Percentiles rank a stretch among this genome's conserved stretches.
Evolutionary conservation across 2,797 vertebrate species (phyloP).

Genomic region (Leucoraja ocellata): DNA sequence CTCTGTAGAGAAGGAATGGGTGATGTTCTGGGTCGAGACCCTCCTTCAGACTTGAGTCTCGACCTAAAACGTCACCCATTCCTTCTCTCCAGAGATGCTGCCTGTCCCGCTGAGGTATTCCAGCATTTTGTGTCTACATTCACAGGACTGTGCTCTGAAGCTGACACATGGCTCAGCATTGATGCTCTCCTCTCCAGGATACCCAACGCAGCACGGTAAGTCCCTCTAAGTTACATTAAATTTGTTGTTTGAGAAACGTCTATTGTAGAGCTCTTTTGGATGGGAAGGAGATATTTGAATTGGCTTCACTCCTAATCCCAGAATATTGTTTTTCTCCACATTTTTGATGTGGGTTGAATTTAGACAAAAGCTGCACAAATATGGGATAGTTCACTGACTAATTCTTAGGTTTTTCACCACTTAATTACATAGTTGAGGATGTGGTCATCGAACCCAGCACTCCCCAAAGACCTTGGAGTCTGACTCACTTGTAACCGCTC

Average conservation of each 20-base stretch:
- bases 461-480: background rate
- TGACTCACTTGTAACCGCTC: background rate
- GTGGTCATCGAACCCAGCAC: background rate
- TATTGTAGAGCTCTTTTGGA: background rate
- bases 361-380: background rate
- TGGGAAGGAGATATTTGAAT: background rate
- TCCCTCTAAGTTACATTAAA: background rate
- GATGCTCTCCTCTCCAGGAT: background rate
- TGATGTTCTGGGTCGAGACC: too few species aligned
- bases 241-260: background rate
- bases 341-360: background rate
- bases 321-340: background rate
- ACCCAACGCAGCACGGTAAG: background rate
- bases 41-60: too few species aligned
- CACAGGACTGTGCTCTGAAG: background rate
- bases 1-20: too few species aligned
- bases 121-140: background rate
- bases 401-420: background rate
- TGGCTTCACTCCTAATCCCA: background rate
- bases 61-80: too few species aligned
- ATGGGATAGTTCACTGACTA: background rate
- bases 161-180: background rate
- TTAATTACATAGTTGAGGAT: background rate
- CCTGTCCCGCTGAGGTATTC: too few species aligned
- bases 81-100: too few species aligned